Evolutionary conservation across 64 coral and sea anemone species (phyloP).

Genomic region (Pocillopora damicornis): DNA sequence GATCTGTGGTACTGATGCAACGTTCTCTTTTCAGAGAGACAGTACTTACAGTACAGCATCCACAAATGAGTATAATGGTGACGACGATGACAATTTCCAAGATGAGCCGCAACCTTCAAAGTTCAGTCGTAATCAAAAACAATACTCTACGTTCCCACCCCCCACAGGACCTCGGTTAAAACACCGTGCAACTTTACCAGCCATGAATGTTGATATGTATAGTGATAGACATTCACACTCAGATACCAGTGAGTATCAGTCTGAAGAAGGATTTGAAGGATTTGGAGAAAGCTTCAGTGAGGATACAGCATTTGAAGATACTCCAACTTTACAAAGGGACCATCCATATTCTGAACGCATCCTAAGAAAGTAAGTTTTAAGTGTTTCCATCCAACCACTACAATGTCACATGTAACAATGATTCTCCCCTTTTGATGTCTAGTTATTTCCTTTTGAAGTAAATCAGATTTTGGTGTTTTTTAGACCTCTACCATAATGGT

Average conservation of each 20-base stretch:
- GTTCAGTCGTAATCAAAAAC: conserved; percentile 80
- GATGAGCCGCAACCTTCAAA: conserved; percentile 60
- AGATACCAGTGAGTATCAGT: conserved; percentile 95
- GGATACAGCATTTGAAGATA: conserved; percentile 81
- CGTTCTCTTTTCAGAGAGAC: conserved; percentile 38
- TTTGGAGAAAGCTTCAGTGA: conserved; percentile 83
- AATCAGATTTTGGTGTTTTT: too few species aligned
- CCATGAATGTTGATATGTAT: conserved; percentile 49
- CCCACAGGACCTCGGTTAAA: conserved; percentile 71
- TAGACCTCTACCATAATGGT: too few species aligned
- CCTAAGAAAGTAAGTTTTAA: conserved; percentile 4
- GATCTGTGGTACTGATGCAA: not conserved
- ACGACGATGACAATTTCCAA: conserved; percentile 82
- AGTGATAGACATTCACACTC: conserved; percentile 45
- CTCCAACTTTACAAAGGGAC: conserved; percentile 53
- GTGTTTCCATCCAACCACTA: not conserved
- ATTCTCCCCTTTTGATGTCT: too few species aligned
- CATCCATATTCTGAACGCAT: conserved; percentile 46
- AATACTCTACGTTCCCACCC: conserved; percentile 95
- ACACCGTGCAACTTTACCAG: conserved; percentile 52
- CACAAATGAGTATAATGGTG: conserved; percentile 96
- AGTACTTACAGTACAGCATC: conserved; percentile 94
- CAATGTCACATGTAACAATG: too few species aligned
- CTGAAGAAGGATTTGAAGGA: conserved; percentile 96
- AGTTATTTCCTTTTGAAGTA: too few species aligned